Evolutionary conservation across 2,797 vertebrate species (phyloP).

Genomic region (Lepilemur ruficaudatus): DNA sequence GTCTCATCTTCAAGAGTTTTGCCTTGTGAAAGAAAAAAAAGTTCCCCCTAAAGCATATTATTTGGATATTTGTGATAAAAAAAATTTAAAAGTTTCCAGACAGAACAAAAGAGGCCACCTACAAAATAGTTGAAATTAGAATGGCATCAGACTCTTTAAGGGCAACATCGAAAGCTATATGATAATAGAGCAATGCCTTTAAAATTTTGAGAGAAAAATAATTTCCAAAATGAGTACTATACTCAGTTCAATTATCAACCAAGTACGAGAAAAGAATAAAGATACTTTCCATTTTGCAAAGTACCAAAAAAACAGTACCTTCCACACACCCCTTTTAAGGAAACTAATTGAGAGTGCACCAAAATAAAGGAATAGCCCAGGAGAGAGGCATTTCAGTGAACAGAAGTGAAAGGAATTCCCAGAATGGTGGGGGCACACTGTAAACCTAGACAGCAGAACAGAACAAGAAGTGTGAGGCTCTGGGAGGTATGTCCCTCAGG

Average conservation of each 20-base stretch:
- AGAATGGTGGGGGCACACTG: background rate
- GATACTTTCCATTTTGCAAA: background rate
- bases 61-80: background rate
- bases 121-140: background rate
- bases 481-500: background rate
- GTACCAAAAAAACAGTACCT: background rate
- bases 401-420: background rate
- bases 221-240: background rate
- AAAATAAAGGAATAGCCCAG: background rate
- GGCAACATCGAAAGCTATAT: background rate
- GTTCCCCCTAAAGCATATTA: background rate
- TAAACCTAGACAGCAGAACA: background rate
- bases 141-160: background rate
- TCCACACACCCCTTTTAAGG: background rate
- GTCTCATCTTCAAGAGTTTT: background rate
- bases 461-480: background rate
- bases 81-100: background rate
- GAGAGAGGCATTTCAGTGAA: background rate
- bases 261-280: background rate
- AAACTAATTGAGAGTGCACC: background rate
- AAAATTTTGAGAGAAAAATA: background rate
- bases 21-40: background rate
- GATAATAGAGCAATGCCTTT: background rate
- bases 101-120: background rate
- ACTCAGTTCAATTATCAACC: background rate